These are phyloP conservation scores for Calliopsis andreniformis DNA, from an alignment of 1,140 invertebrate species.

Conservation along the genomic window DNA sequence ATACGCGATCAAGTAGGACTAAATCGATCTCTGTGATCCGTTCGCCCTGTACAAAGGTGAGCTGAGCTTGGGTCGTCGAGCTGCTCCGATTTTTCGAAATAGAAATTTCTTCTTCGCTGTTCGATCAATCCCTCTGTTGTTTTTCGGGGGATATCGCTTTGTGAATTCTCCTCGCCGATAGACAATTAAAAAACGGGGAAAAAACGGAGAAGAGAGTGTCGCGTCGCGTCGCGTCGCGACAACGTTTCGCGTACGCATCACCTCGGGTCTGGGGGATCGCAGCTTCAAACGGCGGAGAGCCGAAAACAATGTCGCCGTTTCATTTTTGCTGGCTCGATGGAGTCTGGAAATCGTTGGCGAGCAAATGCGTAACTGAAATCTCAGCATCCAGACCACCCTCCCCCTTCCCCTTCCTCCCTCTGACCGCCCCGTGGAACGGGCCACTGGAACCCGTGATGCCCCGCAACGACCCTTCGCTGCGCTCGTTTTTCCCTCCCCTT, in stretches of 20 bases:
- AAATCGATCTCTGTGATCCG: not conserved
- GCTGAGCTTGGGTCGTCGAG: too few species aligned
- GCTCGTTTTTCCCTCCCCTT: slow-evolving; percentile 72
- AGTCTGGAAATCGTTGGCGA: slow-evolving; percentile 58
- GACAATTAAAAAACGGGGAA: too few species aligned
- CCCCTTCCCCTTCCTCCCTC: not conserved
- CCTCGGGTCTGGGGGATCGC: not conserved
- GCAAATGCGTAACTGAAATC: slow-evolving; percentile 76
- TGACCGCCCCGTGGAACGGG: slow-evolving; percentile 8
- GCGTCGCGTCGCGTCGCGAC: not conserved
- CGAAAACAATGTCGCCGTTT: slow-evolving; percentile 23
- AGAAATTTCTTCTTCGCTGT: too few species aligned
- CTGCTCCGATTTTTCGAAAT: too few species aligned
- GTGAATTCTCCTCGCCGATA: too few species aligned
- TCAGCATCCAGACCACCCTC: slow-evolving; percentile 70
- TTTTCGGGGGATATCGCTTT: too few species aligned
- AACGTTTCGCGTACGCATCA: not conserved
- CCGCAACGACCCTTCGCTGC: slow-evolving; percentile 59
- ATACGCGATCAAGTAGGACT: not conserved
- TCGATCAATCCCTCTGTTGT: too few species aligned
- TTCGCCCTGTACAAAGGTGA: too few species aligned
- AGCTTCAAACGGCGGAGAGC: not conserved
- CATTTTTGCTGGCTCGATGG: slow-evolving; percentile 25
- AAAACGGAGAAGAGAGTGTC: too few species aligned
- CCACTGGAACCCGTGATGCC: slow-evolving; percentile 53